Evolutionary conservation across 2,797 vertebrate genomes (phyloP), one percentile per base, ranked within the genome.

Genomic region (Loriculus beryllinus): DNA sequence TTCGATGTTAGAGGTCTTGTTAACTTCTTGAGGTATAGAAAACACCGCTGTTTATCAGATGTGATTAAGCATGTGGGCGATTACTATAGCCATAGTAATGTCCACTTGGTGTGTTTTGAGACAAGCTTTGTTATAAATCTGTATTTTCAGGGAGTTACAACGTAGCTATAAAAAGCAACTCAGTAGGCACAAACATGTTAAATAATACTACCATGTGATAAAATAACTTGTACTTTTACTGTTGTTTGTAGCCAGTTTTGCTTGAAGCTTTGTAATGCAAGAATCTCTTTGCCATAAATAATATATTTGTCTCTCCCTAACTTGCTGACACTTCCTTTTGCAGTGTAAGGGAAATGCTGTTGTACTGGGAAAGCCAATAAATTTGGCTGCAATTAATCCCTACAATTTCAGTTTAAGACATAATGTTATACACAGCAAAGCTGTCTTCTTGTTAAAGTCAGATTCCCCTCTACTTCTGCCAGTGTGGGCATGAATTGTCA

Each of bases 11-110:
- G 56, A 93, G 62, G 49, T 62, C 80, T 91, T 95, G 89, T 88
- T 95, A 89, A 84, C 67, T 69, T 82, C 68, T 57, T 49, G 33
- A 95, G 63, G 95, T 94, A 90, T 67, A 82, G 59, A 84, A 51
- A n/a, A 78, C 70, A 17, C 65, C 85, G 45, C 75, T 52, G n/a
- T 54, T 59, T 37, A 40, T 33, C 56, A 31, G 42, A 57, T 72
- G 40, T 65, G 76, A 47, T 31, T 84, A 28, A 49, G 6, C 3
- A 35, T 29, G 45, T 54, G 40, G 48, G 35, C 54, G 35, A 33
- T 67, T 94, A 35, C 48, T 82, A 1, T 8, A 71, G 47, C 72
- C 52, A 31, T 6, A 52, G 31, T 22, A 22, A 65, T 48, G 29
- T 74, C 80, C 82, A 43, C 22, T 12, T 42, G 31, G 35, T 19